Evolutionary conservation across 2,113 vertebrate genomes (phyloP).

Genomic region (Heptranchias perlo): DNA sequence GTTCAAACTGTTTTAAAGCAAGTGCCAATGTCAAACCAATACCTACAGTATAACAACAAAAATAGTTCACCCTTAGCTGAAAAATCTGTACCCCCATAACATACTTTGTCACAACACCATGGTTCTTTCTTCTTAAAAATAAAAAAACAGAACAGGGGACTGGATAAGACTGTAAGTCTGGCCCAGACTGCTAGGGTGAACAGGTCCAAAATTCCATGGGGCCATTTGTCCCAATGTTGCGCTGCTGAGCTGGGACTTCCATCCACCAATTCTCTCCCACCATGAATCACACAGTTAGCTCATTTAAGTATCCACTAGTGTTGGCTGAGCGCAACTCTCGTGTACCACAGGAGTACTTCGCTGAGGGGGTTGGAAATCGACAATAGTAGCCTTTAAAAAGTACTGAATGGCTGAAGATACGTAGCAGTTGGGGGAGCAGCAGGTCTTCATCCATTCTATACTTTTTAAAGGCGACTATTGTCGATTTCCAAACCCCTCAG

Average conservation of each 20-base stretch:
- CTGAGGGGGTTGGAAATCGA: background rate
- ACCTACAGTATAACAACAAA: background rate
- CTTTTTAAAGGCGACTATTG: background rate
- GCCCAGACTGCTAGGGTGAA: no score
- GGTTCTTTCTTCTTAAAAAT: no score
- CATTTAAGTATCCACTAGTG: background rate
- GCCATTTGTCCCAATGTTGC: background rate
- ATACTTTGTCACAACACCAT: background rate
- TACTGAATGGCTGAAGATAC: no score
- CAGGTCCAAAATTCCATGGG: background rate
- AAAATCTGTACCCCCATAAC: background rate
- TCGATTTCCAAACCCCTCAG: background rate
- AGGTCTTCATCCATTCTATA: no score
- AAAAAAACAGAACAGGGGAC: no score
- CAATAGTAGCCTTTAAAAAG: background rate
- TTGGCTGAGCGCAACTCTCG: background rate
- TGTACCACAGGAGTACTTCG: background rate
- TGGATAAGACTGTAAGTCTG: no score
- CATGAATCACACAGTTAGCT: background rate
- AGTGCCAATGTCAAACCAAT: background rate
- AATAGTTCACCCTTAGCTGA: background rate
- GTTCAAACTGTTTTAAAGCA: background rate
- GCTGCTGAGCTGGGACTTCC: background rate
- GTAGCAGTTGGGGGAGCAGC: no score
- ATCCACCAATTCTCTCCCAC: background rate